Conservation (phyloP, 2,797 vertebrate genomes). For the Nyctibius grandis region DNA sequence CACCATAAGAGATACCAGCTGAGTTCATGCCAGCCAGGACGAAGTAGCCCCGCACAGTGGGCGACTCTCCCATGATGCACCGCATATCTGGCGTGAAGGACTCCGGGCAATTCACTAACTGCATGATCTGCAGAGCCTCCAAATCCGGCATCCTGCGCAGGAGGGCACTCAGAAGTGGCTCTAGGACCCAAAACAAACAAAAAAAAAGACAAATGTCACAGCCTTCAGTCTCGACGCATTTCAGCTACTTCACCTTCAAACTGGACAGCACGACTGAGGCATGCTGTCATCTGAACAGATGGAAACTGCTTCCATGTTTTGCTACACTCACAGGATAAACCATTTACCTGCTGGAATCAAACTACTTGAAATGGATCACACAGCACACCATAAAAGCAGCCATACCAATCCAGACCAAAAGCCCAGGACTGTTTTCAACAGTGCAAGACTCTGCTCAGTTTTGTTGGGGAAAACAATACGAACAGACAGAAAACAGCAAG, state of each 20-base stretch:
- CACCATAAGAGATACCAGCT: constrained; percentile 88
- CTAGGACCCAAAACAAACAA: constrained; percentile 64
- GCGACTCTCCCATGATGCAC: constrained; percentile 94
- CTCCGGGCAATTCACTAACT: constrained; percentile 95
- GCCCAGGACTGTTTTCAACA: not conserved
- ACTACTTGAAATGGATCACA: not conserved
- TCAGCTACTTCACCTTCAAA: not conserved
- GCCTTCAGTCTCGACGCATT: not conserved
- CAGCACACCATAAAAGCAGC: not conserved
- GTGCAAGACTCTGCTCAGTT: not conserved
- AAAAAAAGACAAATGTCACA: not conserved
- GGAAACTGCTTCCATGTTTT: not conserved
- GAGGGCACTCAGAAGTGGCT: constrained; percentile 88
- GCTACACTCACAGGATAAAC: not conserved
- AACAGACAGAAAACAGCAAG: not conserved
- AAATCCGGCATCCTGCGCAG: constrained; percentile 89
- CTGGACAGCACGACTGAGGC: not conserved
- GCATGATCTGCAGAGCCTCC: constrained; percentile 88
- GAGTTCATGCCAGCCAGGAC: constrained; percentile 97
- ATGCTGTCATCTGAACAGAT: not conserved
- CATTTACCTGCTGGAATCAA: not conserved
- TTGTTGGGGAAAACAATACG: not conserved
- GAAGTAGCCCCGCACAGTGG: constrained; percentile 84
- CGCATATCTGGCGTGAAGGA: constrained; percentile 97
- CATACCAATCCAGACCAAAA: not conserved